Evolutionary conservation across 2,797 vertebrate species (phyloP).

Genomic region (Florisuga fusca): DNA sequence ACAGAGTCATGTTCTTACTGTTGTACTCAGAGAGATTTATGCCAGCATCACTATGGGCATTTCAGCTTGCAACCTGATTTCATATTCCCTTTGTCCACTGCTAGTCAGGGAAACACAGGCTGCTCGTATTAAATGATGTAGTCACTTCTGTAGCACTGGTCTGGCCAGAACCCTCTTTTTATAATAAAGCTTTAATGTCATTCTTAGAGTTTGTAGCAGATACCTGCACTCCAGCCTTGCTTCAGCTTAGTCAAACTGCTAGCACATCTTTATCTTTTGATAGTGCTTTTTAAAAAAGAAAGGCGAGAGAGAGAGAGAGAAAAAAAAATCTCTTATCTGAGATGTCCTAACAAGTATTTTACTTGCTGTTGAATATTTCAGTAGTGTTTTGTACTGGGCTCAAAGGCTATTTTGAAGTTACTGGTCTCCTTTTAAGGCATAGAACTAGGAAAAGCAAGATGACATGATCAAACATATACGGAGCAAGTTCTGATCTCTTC

Average conservation of each 20-base stretch:
- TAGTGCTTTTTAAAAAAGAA: background rate
- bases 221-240: background rate
- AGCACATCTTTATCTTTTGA: background rate
- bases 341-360: background rate
- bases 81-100: background rate
- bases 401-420: background rate
- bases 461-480: background rate
- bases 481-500: background rate
- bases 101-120: background rate
- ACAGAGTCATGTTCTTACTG: background rate
- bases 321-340: background rate
- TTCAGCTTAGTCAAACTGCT: background rate
- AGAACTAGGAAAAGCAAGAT: background rate
- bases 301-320: background rate
- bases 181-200: background rate
- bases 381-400: background rate
- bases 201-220: background rate
- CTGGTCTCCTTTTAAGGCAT: background rate
- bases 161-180: background rate
- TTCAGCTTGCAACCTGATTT: background rate
- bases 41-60: background rate
- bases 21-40: background rate
- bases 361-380: background rate
- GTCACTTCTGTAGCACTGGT: constrained; percentile 8
- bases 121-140: background rate